Evolutionary conservation across 2,113 vertebrate species (phyloP).

Genomic region (Morone chrysops): DNA sequence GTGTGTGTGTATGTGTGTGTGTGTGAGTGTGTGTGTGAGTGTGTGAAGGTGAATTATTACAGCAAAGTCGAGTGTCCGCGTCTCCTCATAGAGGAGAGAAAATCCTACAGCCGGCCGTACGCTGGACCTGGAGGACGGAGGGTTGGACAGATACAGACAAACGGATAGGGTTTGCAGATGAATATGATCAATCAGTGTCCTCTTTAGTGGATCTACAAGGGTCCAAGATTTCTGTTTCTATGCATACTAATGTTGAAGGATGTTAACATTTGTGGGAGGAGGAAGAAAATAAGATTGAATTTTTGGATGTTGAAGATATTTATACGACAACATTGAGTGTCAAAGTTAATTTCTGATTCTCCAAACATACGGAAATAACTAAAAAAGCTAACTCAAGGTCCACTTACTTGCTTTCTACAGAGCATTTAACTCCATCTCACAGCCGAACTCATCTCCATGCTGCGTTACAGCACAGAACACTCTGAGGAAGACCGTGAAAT

Average conservation of each 20-base stretch:
- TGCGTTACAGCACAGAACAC: not conserved
- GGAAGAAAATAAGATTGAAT: not conserved
- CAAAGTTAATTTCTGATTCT: not conserved
- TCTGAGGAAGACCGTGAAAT: not conserved
- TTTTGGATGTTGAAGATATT: not conserved
- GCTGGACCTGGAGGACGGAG: constrained; percentile 48
- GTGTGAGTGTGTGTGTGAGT: constrained; percentile 13
- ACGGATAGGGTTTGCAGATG: not conserved
- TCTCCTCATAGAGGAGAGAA: constrained; percentile 97
- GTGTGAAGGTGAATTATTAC: constrained; percentile 83
- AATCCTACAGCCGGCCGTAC: constrained; percentile 86
- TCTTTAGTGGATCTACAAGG: not conserved
- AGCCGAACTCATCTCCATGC: not conserved
- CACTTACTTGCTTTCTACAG: not conserved
- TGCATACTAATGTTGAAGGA: not conserved
- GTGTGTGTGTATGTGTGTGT: constrained; percentile 7
- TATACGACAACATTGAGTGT: too few relatives aligned
- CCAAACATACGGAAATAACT: not conserved
- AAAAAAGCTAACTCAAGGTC: not conserved
- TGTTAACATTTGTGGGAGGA: not conserved
- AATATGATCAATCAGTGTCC: not conserved
- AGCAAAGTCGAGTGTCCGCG: constrained; percentile 84
- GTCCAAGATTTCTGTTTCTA: not conserved
- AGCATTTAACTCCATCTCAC: not conserved
- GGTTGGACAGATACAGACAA: constrained; percentile 2